A percentile compares a stretch with the other conserved stretches of the same genome.
These are phyloP conservation scores for Spinus pinus DNA, from an alignment of 2,797 vertebrate genomes.

Conservation along the genomic window DNA sequence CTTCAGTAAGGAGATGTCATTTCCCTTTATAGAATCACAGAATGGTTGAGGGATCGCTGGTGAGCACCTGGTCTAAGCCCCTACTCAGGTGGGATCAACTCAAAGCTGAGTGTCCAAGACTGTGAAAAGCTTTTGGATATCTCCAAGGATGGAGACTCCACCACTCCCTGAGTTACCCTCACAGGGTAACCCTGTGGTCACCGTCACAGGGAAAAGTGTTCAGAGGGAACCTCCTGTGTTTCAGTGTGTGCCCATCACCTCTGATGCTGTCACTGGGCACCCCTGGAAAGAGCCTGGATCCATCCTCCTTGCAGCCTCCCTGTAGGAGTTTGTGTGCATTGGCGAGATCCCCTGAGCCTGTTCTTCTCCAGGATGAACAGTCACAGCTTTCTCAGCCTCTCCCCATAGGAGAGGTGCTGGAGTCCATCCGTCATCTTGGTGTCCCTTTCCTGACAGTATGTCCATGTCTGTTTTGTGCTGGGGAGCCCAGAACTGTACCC, in stretches of 20 bases:
- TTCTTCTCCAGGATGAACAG: background rate
- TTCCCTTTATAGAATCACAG: background rate
- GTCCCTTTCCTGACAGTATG: background rate
- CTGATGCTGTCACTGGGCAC: background rate
- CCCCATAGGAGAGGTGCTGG: accelerated
- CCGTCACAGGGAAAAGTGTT: background rate
- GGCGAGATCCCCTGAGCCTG: background rate
- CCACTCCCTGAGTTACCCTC: too few species aligned
- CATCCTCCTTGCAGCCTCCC: background rate
- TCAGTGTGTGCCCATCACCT: background rate
- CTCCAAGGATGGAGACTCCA: background rate
- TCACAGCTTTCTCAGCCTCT: background rate
- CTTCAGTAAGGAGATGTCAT: background rate
- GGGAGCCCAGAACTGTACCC: background rate
- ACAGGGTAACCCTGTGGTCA: too few species aligned
- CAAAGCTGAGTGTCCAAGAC: accelerated
- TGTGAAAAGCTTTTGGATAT: background rate
- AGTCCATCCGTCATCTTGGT: background rate
- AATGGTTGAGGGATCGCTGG: background rate
- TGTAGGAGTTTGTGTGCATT: background rate
- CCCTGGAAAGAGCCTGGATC: background rate
- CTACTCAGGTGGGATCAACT: background rate
- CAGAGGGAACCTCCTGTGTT: background rate
- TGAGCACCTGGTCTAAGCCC: background rate
- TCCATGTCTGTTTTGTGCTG: background rate